Evolutionary conservation across 2,888 invertebrate genomes (phyloP), one percentile per base, ranked within the genome.

Genomic region (Zaprionus obscuricornis): DNA sequence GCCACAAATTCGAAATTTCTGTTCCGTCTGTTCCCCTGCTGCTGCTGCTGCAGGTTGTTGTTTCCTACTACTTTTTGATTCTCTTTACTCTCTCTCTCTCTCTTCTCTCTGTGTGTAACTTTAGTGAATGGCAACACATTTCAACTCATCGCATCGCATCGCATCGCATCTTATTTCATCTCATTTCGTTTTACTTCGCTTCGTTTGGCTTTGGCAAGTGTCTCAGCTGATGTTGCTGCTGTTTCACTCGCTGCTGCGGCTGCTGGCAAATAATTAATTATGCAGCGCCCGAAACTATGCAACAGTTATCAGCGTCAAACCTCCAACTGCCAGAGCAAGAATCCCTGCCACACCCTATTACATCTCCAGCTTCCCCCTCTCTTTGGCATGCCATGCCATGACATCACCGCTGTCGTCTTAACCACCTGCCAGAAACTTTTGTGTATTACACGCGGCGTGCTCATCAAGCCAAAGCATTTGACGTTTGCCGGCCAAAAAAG

Each of bases 401-500:
- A 11, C 5, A 3, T 6, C 11, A 3, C 4, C 31, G 5, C 11
- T 6, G 31, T 31, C 59, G 31, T 33, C 59, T 49, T 70, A 57
- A 57, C 73, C 76, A 72, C 72, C 71, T 71, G 72, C 67, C 72
- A 59, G 55, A 65, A 74, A 74, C 31, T 70, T 74, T 74, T 75
- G 72, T 71, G 67, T 75, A 75, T 71, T 71, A 71, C 76, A 75
- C 67, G 72, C 71, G 57, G 56, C 55, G 52, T n/a, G n/a, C 60
- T 58, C 65, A 66, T 59, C 62, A 64, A 54, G 66, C 49, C 56
- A 45, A 59, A 66, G 59, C 66, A 66, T 64, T 77, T 85, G 77
- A 82, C 77, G 79, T 82, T 85, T 85, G 75, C 59, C 66, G 79
- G 66, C 78, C 77, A 71, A 76, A 69, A 85, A 85, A 87, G 77